Evolutionary conservation across 1,140 invertebrate genomes (phyloP).

Genomic region (Holotrichia oblita): DNA sequence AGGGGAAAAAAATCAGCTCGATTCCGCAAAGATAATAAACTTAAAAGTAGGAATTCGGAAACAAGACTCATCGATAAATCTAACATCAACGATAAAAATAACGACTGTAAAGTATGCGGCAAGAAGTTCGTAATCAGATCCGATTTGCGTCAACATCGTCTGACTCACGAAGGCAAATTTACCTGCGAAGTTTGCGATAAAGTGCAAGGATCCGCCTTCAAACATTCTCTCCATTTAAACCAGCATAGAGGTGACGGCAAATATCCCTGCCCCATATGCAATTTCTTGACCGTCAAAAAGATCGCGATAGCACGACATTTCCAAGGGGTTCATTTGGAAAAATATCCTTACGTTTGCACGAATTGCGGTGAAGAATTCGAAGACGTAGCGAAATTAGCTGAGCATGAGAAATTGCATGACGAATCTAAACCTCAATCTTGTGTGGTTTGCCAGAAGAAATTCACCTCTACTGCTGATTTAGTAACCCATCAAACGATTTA

Average conservation of each 20-base stretch:
- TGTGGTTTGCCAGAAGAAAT: slow-evolving; percentile 54
- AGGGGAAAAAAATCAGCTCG: too few species aligned
- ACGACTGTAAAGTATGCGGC: slow-evolving; percentile 53
- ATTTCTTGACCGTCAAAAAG: slow-evolving; percentile 47
- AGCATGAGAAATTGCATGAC: not conserved
- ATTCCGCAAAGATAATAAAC: too few species aligned
- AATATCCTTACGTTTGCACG: too few species aligned
- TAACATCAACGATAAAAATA: too few species aligned
- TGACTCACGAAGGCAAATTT: slow-evolving; percentile 50
- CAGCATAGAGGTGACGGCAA: not conserved
- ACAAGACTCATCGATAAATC: too few species aligned
- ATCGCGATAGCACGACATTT: slow-evolving; percentile 51
- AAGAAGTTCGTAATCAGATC: slow-evolving; percentile 49
- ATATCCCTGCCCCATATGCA: slow-evolving; percentile 50
- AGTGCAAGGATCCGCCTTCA: slow-evolving; percentile 2
- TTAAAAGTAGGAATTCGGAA: too few species aligned
- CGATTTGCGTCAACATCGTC: slow-evolving; percentile 49
- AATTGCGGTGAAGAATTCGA: slow-evolving; percentile 49
- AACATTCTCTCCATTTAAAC: slow-evolving; percentile 9
- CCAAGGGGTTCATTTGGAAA: slow-evolving; percentile 49
- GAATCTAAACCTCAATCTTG: slow-evolving; percentile 72
- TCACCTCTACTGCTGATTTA: slow-evolving; percentile 53
- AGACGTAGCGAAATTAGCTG: slow-evolving; percentile 73
- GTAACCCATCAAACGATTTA: slow-evolving; percentile 47
- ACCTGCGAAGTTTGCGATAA: slow-evolving; percentile 49